Evolutionary conservation across 2,797 vertebrate genomes (phyloP), one percentile per base, ranked within the genome.

Genomic region (Anguilla megastoma): DNA sequence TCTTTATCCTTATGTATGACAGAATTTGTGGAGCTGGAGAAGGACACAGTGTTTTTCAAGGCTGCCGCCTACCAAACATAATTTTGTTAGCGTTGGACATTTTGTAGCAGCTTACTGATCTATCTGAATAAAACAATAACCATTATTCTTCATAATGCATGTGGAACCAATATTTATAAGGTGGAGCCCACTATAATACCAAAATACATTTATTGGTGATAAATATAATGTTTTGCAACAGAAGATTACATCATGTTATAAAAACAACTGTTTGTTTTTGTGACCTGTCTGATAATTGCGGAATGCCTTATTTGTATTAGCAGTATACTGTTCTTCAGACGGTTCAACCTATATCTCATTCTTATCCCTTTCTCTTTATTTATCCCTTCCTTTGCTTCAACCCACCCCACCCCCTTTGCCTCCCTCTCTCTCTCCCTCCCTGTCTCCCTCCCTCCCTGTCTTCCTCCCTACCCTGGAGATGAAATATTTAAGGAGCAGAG

Each of bases 401-500:
- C 85, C 85, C 56, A 6, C n/a, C 63, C n/a, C 63, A 69, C 80
- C 27, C n/a, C 52, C 48, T n/a, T 24, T 58, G 16, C 83, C 88
- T 71, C 79, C 80, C 76, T 14, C 27, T 85, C 30, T 27, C 86
- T 8, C 85, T 52, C 12, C 66, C 66, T 30, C 71, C 3, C 18
- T 45, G 8, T 48, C 45, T 85, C 50, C 56, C 69, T 24, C 85
- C 89, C 71, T 80, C 80, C 33, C 27, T 58, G 12, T 45, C 86
- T 63, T 24, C 56, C 82, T 86, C 63, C 0, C 84, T 30, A 21
- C 87, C 90, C 91, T 79, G 86, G 88, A 90, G 74, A 94, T 96
- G 87, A 96, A 96, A 96, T 96, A 96, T 96, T 96, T 94, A 96
- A 92, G 89, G 50, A 83, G 45, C 83, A 69, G 54, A 48, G 56